Evolutionary conservation across 2,888 invertebrate genomes (phyloP).

Genomic region (Parasteatoda lunata): DNA sequence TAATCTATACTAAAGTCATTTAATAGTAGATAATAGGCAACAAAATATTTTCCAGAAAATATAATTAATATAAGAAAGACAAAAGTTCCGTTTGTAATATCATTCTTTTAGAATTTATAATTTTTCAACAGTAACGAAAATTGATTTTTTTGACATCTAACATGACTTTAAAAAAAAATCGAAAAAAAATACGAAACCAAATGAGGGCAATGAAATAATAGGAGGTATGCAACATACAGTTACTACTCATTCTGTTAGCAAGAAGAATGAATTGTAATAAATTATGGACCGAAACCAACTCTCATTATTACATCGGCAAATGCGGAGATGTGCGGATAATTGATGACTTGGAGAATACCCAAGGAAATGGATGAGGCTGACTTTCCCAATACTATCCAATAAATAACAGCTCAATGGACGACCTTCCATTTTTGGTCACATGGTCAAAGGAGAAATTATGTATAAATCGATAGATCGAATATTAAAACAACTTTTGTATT

Average conservation of each 20-base stretch:
- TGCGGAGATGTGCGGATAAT: conserved; percentile 27
- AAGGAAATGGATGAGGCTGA: conserved; percentile 40
- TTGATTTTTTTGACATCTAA: not conserved
- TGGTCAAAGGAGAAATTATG: not conserved
- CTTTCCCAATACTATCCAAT: conserved; percentile 19
- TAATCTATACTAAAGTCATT: too few species aligned
- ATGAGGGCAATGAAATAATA: not conserved
- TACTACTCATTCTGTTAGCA: conserved; percentile 21
- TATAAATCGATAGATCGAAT: too few species aligned
- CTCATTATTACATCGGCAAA: conserved; percentile 47
- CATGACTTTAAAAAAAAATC: not conserved
- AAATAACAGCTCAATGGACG: not conserved
- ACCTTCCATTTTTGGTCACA: conserved; percentile 22
- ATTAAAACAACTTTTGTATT: too few species aligned
- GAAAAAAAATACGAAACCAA: not conserved
- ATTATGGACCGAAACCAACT: conserved; percentile 31
- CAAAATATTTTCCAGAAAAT: too few species aligned
- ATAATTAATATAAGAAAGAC: too few species aligned
- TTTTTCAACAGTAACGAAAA: too few species aligned
- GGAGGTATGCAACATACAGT: not conserved
- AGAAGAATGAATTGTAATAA: conserved; percentile 23
- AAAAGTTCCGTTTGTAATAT: too few species aligned
- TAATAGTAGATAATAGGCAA: too few species aligned
- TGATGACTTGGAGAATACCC: conserved; percentile 56
- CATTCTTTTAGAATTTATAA: too few species aligned